Percentiles rank a stretch among this genome's conserved stretches.
phyloP scores from a whole-genome alignment of 2,113 vertebrate species.

The Prunella fulvescens region DNA sequence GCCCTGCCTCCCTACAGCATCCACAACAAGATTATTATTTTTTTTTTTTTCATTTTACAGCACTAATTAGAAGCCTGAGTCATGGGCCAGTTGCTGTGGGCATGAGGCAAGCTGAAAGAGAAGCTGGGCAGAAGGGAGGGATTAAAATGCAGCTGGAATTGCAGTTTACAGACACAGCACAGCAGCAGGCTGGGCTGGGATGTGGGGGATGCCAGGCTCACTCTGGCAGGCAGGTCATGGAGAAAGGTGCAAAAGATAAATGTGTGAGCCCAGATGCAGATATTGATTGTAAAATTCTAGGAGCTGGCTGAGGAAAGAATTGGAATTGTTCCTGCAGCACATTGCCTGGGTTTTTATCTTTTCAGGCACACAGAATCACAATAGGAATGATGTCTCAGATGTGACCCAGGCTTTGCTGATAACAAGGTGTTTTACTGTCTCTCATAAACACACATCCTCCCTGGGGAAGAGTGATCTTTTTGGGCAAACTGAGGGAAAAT shows the following conservation, averaged over 20 bases:
- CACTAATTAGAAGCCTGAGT: background rate
- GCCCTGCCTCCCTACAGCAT: background rate
- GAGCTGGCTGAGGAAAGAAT: background rate
- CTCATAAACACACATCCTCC: background rate
- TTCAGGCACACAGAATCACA: background rate
- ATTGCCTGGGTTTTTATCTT: background rate
- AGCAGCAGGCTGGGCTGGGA: background rate
- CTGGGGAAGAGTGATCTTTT: background rate
- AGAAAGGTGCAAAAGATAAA: background rate
- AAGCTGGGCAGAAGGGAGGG: background rate
- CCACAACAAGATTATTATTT: background rate
- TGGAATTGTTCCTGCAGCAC: background rate
- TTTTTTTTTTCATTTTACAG: background rate
- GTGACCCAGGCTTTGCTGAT: background rate
- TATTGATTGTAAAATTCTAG: background rate
- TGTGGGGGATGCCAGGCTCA: background rate
- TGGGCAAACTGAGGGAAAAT: background rate
- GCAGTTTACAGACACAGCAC: background rate
- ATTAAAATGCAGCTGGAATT: background rate
- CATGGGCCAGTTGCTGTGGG: background rate
- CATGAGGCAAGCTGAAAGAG: background rate
- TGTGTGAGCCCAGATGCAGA: background rate
- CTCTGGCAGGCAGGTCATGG: background rate
- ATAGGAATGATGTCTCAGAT: background rate
- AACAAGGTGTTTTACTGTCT: background rate